A percentile compares a stretch with the other conserved stretches of the same genome.
phyloP scores from a whole-genome alignment of 2,113 vertebrate species.

The Dicaeum eximium region DNA sequence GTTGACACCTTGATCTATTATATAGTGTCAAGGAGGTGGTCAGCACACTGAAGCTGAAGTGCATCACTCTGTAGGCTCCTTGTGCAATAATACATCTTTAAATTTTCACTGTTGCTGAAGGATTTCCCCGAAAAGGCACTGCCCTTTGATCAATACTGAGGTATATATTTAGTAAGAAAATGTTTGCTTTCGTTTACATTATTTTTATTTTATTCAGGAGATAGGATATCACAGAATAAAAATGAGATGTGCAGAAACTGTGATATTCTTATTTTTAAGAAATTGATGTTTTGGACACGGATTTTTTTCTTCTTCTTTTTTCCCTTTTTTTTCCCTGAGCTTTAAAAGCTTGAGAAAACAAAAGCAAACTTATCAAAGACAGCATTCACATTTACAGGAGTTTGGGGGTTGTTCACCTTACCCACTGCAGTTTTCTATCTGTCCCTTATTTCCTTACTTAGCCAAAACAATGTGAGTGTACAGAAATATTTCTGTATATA shows the following conservation, averaged over 20 bases:
- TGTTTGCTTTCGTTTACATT: conserved; percentile 25
- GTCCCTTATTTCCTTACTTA: conserved; percentile 66
- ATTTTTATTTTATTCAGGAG: conserved; percentile 42
- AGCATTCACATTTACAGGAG: not conserved
- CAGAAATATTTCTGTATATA: conserved; percentile 74
- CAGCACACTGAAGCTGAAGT: conserved; percentile 10
- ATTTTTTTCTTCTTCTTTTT: not conserved
- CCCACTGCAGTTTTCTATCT: conserved; percentile 45
- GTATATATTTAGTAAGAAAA: conserved; percentile 17
- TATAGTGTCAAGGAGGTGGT: not conserved
- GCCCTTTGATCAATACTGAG: conserved; percentile 4
- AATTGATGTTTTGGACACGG: not conserved
- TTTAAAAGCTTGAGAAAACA: conserved; percentile 53
- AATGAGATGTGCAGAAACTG: conserved; percentile 27
- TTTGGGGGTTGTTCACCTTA: not conserved
- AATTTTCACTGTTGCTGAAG: not conserved
- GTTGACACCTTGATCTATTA: conserved; percentile 26
- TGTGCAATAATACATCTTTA: not conserved
- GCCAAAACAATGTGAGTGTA: conserved; percentile 75
- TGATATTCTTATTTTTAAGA: conserved; percentile 37
- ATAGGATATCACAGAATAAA: conserved; percentile 47
- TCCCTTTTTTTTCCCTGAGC: not conserved
- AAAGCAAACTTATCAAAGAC: conserved; percentile 20
- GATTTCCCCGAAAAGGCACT: not conserved
- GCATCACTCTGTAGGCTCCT: conserved; percentile 8